phyloP scores from a whole-genome alignment of 2,113 vertebrate species.

The Sinocyclocheilus maitianheensis region DNA sequence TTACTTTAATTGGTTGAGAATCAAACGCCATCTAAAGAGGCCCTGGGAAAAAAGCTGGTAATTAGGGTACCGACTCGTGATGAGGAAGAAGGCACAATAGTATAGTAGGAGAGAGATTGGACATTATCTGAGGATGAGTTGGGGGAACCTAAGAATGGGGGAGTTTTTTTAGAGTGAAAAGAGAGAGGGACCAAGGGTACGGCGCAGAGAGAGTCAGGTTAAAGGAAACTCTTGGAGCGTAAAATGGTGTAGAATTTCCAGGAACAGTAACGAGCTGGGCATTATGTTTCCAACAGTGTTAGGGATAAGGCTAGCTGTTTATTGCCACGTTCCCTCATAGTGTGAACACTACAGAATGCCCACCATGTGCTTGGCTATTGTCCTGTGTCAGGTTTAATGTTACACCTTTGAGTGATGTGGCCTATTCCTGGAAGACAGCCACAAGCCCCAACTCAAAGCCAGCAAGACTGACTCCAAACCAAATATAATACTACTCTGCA shows the following conservation, averaged over 20 bases:
- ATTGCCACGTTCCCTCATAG: conserved; percentile 66
- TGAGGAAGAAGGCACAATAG: conserved; percentile 37
- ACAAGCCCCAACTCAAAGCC: conserved; percentile 64
- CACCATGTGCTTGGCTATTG: conserved; percentile 78
- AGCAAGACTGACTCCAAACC: not conserved
- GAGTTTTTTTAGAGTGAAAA: conserved; percentile 14
- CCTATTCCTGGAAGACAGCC: conserved; percentile 72
- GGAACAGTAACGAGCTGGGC: conserved; percentile 54
- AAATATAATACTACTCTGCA: no score
- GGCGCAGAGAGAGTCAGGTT: not conserved
- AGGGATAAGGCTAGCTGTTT: conserved; percentile 57
- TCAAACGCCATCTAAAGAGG: conserved; percentile 34
- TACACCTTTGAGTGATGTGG: conserved; percentile 78
- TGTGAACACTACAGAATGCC: conserved; percentile 63
- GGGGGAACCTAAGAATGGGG: not conserved
- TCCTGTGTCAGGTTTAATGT: conserved; percentile 77
- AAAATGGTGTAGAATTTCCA: conserved; percentile 70
- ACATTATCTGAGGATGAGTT: conserved; percentile 14
- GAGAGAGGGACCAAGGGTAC: not conserved
- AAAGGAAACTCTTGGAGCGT: conserved; percentile 38
- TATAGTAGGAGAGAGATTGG: conserved; percentile 2
- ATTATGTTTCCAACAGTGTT: conserved; percentile 64
- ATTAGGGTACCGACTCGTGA: conserved; percentile 30
- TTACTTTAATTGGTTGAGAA: conserved; percentile 32
- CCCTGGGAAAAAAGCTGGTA: conserved; percentile 36